Conservation (phyloP, 1,140 invertebrate species). For the Capitella teleta region DNA sequence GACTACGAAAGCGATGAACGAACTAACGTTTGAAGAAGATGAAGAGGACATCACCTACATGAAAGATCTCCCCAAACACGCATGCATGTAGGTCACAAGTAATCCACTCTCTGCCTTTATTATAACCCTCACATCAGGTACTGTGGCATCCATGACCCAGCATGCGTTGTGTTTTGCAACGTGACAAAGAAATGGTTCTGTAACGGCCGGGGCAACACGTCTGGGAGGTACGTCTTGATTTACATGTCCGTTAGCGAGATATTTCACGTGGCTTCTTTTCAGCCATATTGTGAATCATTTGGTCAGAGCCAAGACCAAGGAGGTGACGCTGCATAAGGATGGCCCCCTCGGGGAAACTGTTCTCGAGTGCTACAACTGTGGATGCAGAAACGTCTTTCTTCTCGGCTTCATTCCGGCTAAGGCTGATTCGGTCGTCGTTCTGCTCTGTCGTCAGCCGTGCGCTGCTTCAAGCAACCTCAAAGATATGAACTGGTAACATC, state of each 20-base stretch:
- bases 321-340: conserved; percentile 94
- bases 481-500: conserved; percentile 85
- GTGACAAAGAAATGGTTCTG: conserved; percentile 99
- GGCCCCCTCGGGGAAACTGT: conserved; percentile 94
- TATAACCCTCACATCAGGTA: conserved; percentile 44
- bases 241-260: neutral
- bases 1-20: conserved; percentile 48
- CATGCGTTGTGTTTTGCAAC: conserved; percentile 95
- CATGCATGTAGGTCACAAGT: conserved; percentile 64
- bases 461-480: conserved; percentile 90
- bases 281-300: conserved; percentile 98
- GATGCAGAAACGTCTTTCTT: conserved; percentile 84
- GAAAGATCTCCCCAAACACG: conserved; percentile 66
- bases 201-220: conserved; percentile 94
- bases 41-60: conserved; percentile 76
- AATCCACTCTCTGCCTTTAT: neutral
- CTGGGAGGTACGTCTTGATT: conserved; percentile 51
- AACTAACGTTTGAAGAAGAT: conserved; percentile 50
- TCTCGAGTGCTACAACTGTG: conserved; percentile 97
- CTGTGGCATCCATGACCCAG: conserved; percentile 96
- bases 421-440: conserved; percentile 96
- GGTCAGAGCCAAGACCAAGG: conserved; percentile 95
- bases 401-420: conserved; percentile 98
- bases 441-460: conserved; percentile 94
- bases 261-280: neutral